Evolutionary conservation across 2,113 vertebrate genomes (phyloP).

Genomic region (Petaurus breviceps): DNA sequence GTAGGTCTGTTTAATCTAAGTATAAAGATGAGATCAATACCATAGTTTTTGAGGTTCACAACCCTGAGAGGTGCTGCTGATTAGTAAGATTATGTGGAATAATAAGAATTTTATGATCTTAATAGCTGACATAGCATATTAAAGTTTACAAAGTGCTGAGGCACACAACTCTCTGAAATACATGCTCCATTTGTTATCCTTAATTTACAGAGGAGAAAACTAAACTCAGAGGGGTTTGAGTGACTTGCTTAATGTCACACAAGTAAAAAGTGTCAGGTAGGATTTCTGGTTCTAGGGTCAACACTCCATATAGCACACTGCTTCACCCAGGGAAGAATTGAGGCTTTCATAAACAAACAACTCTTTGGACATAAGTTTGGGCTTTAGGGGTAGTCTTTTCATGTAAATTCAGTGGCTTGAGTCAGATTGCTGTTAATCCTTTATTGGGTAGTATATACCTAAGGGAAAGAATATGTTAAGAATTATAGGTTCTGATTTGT

Average conservation of each 20-base stretch:
- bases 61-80: not conserved
- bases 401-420: not conserved
- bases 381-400: not conserved
- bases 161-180: not conserved
- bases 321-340: not conserved
- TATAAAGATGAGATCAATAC: not conserved
- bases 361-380: not conserved
- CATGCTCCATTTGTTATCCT: not conserved
- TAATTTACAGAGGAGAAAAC: not conserved
- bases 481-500: not conserved
- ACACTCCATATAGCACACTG: too few relatives aligned
- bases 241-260: not conserved
- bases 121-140: not conserved
- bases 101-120: not conserved
- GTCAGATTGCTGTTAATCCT: not conserved
- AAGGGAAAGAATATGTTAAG: not conserved
- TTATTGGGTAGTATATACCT: not conserved
- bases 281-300: not conserved
- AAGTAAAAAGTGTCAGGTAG: not conserved
- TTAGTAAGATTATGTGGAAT: not conserved
- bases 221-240: not conserved
- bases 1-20: not conserved
- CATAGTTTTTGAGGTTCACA: not conserved
- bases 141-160: not conserved
- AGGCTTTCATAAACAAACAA: not conserved